phyloP scores from a whole-genome alignment of 2,888 invertebrate species.

The Ligdia adustata region DNA sequence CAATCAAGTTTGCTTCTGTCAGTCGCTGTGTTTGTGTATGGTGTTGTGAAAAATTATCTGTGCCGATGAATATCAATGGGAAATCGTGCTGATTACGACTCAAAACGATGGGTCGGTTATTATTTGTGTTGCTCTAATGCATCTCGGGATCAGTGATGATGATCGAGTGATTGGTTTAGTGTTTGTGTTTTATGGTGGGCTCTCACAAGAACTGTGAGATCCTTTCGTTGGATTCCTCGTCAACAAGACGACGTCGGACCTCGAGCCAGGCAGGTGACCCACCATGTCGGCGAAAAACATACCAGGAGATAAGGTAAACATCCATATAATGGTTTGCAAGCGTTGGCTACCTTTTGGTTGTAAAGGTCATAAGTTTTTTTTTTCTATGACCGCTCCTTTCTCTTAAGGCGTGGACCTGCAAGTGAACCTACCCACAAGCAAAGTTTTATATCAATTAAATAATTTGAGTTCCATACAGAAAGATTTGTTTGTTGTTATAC shows the following conservation, averaged over 20 bases:
- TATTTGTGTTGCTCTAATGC: constrained; percentile 81
- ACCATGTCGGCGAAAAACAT: constrained; percentile 91
- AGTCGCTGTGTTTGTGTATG: constrained; percentile 82
- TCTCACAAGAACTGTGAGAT: constrained; percentile 78
- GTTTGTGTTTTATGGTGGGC: constrained; percentile 82
- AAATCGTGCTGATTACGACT: constrained; percentile 79
- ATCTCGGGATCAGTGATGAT: constrained; percentile 78
- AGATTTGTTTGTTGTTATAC: not conserved
- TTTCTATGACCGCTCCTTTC: constrained; percentile 70
- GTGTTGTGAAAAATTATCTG: constrained; percentile 82
- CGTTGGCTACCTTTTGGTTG: constrained; percentile 42
- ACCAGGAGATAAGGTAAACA: constrained; percentile 91
- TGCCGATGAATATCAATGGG: constrained; percentile 82
- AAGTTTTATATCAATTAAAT: no score
- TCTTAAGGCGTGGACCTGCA: constrained; percentile 52
- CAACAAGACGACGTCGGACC: constrained; percentile 78
- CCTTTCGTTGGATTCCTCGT: constrained; percentile 81
- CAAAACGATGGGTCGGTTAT: constrained; percentile 79
- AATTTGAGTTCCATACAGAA: no score
- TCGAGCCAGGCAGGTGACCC: constrained; percentile 71
- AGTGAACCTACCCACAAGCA: not conserved
- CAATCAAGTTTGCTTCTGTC: constrained; percentile 82
- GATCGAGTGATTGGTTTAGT: constrained; percentile 81
- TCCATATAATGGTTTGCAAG: constrained; percentile 35
- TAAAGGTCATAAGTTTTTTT: constrained; percentile 74